Evolutionary conservation across 2,797 vertebrate species (phyloP), one percentile per base, ranked within the genome.

Genomic region (Argentina silus): DNA sequence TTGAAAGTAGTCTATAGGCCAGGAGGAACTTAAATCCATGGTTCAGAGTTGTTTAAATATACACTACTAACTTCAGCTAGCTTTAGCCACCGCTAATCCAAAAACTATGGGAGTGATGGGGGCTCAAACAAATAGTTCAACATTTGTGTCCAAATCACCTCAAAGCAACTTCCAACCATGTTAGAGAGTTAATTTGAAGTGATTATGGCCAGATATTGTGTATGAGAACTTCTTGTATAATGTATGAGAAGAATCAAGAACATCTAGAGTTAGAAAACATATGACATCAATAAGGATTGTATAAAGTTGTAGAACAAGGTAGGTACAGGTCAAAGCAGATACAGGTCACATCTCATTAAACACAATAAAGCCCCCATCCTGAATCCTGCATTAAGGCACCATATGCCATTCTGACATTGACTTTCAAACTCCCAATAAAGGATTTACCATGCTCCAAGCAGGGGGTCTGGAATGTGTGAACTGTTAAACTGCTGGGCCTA

Each of bases 401-500:
- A 65, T 50, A 82, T 74, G 67, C 61, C 66, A 64, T 36, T 19
- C 50, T 78, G 68, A 78, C 44, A 72, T 75, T 78, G 71, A 78
- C 73, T 80, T 85, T 86, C 42, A 77, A 19, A 72, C 80, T 72
- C 55, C 61, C 47, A 76, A 76, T 81, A 69, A 75, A 80, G 67
- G 45, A 56, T 81, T 88, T 75, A 50, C 70, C 42, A 62, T n/a
- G 57, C 61, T 71, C 63, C 27, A 36, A 42, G 60, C 51, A 3
- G 80, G 87, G 82, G 84, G 87, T 85, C 79, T 81, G 91, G 91
- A 91, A 92, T 92, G 86, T 85, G 70, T 70, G 60, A 70, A 84
- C 72, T 86, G 72, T 86, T 78, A 76, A 84, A 80, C 17, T 36
- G 42, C 21, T 11, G 19, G 51, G 69, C 55, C 70, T 69, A 70